Evolutionary conservation across 2,797 vertebrate genomes (phyloP).

Genomic region (Meriones psammophilus): DNA sequence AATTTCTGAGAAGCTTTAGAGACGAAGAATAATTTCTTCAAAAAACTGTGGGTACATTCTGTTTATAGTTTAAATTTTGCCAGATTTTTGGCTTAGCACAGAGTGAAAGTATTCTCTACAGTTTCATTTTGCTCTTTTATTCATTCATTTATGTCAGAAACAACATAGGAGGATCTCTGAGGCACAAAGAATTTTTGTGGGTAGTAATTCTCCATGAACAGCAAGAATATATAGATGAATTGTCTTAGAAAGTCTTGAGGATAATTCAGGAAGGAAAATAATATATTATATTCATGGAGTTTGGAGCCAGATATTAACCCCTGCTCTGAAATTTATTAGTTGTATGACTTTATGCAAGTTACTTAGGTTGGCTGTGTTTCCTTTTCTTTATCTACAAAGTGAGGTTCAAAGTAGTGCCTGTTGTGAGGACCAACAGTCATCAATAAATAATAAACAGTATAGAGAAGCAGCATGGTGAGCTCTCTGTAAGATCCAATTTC

Average conservation of each 20-base stretch:
- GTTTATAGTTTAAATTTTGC: conserved; percentile 35
- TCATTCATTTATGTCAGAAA: conserved; percentile 54
- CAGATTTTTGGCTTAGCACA: conserved; percentile 38
- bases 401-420: conserved; percentile 14
- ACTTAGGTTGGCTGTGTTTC: conserved; percentile 25
- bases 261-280: neutral
- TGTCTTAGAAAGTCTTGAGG: conserved; percentile 13
- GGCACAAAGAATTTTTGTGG: neutral
- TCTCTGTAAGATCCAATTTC: neutral
- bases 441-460: neutral
- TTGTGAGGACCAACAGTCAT: conserved; percentile 25
- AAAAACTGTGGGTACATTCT: conserved; percentile 26
- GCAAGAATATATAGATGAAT: too few relatives aligned
- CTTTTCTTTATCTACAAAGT: conserved; percentile 57
- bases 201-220: neutral
- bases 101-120: neutral
- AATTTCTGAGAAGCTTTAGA: conserved; percentile 33
- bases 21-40: conserved; percentile 57
- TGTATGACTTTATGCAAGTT: neutral
- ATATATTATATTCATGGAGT: neutral
- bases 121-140: neutral
- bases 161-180: neutral
- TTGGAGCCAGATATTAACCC: conserved; percentile 39
- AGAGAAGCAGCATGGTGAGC: neutral
- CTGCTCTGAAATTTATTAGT: conserved; percentile 13